Percentiles rank a stretch among this genome's conserved stretches.
These are phyloP conservation scores for Eupithecia inturbata DNA, from an alignment of 2,888 invertebrate species.

Conservation along the genomic window DNA sequence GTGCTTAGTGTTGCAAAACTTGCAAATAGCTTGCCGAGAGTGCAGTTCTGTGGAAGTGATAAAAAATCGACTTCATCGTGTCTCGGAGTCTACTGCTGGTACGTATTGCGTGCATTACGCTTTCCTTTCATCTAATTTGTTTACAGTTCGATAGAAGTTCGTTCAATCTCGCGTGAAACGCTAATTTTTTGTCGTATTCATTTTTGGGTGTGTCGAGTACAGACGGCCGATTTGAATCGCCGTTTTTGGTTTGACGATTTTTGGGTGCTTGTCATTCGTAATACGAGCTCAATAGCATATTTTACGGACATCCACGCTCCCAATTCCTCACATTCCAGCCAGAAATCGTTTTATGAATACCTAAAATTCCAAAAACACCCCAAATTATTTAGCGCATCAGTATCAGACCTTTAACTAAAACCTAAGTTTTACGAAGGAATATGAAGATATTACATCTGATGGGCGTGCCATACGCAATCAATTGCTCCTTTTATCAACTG, in stretches of 20 bases:
- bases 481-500: constrained; percentile 71
- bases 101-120: constrained; percentile 62
- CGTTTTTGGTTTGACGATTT: constrained; percentile 55
- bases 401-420: neutral
- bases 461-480: constrained; percentile 73
- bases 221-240: constrained; percentile 59
- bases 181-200: constrained; percentile 47
- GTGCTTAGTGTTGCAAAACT: constrained; percentile 76
- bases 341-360: neutral
- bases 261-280: constrained; percentile 31
- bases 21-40: constrained; percentile 59
- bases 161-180: constrained; percentile 47
- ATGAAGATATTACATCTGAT: constrained; percentile 46
- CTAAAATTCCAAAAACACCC: neutral
- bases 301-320: neutral
- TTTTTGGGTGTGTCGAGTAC: constrained; percentile 72
- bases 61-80: constrained; percentile 61
- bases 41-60: constrained; percentile 69
- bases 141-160: constrained; percentile 57
- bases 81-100: constrained; percentile 72
- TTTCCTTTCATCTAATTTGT: constrained; percentile 57
- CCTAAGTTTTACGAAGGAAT: neutral
- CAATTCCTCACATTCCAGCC: neutral
- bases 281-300: constrained; percentile 16
- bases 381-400: neutral